Percentiles rank a stretch among this genome's conserved stretches.
Evolutionary conservation across 2,888 invertebrate species (phyloP).

Genomic region (Miltochrista miniata): DNA sequence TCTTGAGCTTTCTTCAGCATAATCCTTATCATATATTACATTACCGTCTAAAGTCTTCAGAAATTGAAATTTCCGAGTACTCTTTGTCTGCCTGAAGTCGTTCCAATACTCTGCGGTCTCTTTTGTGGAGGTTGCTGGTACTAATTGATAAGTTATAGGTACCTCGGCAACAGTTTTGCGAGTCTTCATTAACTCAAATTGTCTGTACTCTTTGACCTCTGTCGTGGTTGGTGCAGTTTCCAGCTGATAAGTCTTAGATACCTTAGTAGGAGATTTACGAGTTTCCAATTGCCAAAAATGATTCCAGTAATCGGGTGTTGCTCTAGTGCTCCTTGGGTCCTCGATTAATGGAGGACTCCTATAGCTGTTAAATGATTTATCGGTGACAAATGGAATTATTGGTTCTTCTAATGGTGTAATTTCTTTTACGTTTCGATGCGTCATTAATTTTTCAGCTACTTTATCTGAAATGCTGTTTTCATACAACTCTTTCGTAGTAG

Average conservation of each 20-base stretch:
- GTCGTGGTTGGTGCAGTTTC: not conserved
- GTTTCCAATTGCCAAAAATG: conserved; percentile 2
- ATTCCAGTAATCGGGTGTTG: conserved; percentile 1
- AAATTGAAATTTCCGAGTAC: not conserved
- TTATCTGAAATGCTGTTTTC: not conserved
- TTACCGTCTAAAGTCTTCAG: not conserved
- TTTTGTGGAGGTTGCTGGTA: not conserved
- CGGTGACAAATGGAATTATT: not conserved
- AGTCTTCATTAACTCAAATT: no score
- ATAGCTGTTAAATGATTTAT: not conserved
- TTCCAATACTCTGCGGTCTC: not conserved
- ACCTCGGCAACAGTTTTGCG: not conserved
- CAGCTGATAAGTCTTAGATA: not conserved
- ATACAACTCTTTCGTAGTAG: not conserved
- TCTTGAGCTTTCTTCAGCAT: not conserved
- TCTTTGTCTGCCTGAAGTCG: no score
- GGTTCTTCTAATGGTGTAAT: not conserved
- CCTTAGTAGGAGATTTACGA: not conserved
- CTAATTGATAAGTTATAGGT: not conserved
- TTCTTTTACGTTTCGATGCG: not conserved
- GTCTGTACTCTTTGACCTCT: not conserved
- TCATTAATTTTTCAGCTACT: not conserved
- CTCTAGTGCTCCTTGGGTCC: not conserved
- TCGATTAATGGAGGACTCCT: not conserved
- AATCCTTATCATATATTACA: not conserved